These are phyloP conservation scores for Elegia similella DNA, from an alignment of 2,888 invertebrate species.

Conservation along the genomic window DNA sequence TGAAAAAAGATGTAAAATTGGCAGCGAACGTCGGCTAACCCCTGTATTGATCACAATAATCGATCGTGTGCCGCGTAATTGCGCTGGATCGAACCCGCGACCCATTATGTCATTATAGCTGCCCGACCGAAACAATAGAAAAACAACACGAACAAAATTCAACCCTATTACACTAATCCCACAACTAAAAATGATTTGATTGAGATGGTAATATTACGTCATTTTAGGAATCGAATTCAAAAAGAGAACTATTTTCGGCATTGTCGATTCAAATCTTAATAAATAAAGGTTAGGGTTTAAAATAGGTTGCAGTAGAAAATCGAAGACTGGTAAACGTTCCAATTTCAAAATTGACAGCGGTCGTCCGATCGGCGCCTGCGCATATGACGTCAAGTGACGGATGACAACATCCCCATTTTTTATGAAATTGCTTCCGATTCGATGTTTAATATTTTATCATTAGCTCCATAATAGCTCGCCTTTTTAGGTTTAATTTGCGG, in stretches of 20 bases:
- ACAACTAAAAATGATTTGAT: constrained; percentile 22
- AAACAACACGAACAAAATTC: constrained; percentile 30
- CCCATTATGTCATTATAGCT: constrained; percentile 80
- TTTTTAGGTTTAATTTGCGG: background rate
- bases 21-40: constrained; percentile 78
- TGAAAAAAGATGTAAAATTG: constrained; percentile 75
- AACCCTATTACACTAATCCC: constrained; percentile 1
- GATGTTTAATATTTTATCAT: background rate
- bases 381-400: constrained; percentile 56
- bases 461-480: background rate
- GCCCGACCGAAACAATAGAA: constrained; percentile 73
- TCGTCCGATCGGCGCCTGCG: constrained; percentile 59
- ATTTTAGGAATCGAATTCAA: constrained; percentile 25
- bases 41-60: constrained; percentile 81
- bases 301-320: constrained; percentile 8
- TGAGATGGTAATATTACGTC: constrained; percentile 27
- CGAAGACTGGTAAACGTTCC: constrained; percentile 41
- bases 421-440: constrained; percentile 10
- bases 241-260: constrained; percentile 30
- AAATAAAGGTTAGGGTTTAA: background rate
- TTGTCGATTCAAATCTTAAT: constrained; percentile 35
- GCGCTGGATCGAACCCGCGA: constrained; percentile 73
- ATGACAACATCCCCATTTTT: constrained; percentile 33
- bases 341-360: constrained; percentile 58
- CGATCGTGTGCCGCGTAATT: constrained; percentile 82